Percentiles rank a stretch among this genome's conserved stretches.
Evolutionary conservation across 2,888 invertebrate genomes (phyloP).

Genomic region (Cerceris rybyensis): DNA sequence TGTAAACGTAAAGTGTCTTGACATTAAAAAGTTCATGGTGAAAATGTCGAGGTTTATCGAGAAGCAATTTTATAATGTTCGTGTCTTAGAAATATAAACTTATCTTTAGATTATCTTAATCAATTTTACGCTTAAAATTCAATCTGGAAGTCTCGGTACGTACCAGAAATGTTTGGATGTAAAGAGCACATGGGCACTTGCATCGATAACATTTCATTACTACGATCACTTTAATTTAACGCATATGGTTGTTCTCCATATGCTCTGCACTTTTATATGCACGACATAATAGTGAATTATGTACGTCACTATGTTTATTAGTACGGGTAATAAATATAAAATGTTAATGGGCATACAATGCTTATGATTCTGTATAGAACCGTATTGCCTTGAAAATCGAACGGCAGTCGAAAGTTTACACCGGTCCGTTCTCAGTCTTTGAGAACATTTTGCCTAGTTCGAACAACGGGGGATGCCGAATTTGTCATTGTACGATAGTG

Average conservation of each 20-base stretch:
- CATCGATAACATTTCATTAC: constrained; percentile 47
- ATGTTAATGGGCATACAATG: constrained; percentile 68
- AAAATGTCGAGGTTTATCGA: neutral
- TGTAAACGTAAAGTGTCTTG: constrained; percentile 24
- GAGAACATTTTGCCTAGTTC: constrained; percentile 38
- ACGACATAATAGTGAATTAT: constrained; percentile 58
- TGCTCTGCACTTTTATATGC: constrained; percentile 45
- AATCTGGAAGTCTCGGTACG: constrained; percentile 46
- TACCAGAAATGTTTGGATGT: constrained; percentile 40
- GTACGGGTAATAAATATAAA: constrained; percentile 70
- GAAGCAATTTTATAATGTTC: constrained; percentile 30
- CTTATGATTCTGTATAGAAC: constrained; percentile 57
- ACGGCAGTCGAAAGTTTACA: constrained; percentile 42
- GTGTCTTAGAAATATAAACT: constrained; percentile 3
- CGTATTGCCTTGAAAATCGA: constrained; percentile 57
- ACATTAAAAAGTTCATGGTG: constrained; percentile 4
- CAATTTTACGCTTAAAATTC: constrained; percentile 28
- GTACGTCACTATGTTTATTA: constrained; percentile 60
- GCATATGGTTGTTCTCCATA: constrained; percentile 49
- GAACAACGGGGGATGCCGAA: constrained; percentile 46
- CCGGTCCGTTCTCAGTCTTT: constrained; percentile 44
- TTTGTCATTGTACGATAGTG: constrained; percentile 15
- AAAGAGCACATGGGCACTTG: constrained; percentile 45
- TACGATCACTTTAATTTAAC: constrained; percentile 66
- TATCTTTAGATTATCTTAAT: constrained; percentile 7